A percentile compares a stretch with the other conserved stretches of the same genome.
Evolutionary conservation across 2,888 invertebrate genomes (phyloP).

Genomic region (Drosophila ezoana): DNA sequence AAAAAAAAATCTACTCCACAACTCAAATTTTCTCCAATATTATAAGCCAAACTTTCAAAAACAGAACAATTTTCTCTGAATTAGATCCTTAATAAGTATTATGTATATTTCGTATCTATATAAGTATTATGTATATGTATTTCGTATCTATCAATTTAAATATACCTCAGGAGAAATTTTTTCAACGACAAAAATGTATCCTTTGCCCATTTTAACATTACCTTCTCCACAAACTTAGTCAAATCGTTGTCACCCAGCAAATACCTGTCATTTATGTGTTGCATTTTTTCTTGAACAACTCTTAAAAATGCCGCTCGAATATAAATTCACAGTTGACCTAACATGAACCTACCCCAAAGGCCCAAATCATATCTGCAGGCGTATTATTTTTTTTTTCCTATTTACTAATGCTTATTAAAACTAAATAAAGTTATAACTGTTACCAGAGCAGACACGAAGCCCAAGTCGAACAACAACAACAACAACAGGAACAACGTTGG

Average conservation of each 20-base stretch:
- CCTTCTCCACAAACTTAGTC: neutral
- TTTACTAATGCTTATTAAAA: conserved; percentile 68
- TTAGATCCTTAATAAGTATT: no score
- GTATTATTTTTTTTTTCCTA: conserved; percentile 3
- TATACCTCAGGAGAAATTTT: no score
- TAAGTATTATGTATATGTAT: no score
- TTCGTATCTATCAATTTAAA: no score
- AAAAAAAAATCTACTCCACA: no score
- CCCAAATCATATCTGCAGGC: conserved; percentile 27
- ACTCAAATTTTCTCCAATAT: no score
- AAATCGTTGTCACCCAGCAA: conserved; percentile 28
- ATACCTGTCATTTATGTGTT: conserved; percentile 20
- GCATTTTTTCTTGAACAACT: conserved; percentile 17
- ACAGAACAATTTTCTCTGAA: no score
- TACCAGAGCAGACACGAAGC: conserved; percentile 52
- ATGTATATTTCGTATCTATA: no score
- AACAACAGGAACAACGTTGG: conserved; percentile 20
- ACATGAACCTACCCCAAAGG: conserved; percentile 47
- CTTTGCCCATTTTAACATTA: neutral
- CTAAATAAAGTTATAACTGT: conserved; percentile 83
- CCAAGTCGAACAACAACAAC: conserved; percentile 20
- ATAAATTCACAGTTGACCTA: conserved; percentile 62
- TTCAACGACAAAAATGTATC: neutral
- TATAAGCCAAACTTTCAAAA: no score
- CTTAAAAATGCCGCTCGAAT: conserved; percentile 34